Base-by-base conservation (phyloP, 1,140 invertebrate species). In the Papilio polytes region DNA sequence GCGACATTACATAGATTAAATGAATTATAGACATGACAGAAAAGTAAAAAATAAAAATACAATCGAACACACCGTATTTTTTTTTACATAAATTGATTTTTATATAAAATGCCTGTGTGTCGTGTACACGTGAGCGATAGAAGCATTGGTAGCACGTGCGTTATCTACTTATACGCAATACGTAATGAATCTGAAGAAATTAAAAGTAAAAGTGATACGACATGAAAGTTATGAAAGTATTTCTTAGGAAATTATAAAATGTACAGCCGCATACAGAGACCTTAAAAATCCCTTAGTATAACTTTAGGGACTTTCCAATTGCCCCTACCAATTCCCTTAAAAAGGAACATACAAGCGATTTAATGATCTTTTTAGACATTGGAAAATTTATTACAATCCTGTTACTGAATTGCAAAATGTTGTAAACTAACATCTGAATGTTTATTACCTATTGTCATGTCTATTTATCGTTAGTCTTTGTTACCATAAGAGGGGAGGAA, bases 401-500 rank as follows among this genome's bases (percentile, higher is more conserved):
- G 51, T 53, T 18, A 1, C 51, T n/a, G 51, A 18, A 53, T 53
- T 53, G 51, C 51, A 48, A 48, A 48, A 48, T 53, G 1, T 53
- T 53, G 12, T 10, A 48, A 48, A 48, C 1, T 53, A 18, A 18
- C 3, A 7, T 18, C 51, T n/a, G 3, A 41, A 73, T 12, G 3
- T 31, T 59, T 79, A 36, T 78, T 83, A 81, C 84, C 85, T 81
- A 83, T n/a, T 80, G 74, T 20, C 80, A 18, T 56, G 20, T 88
- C 87, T 87, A 66, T 78, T 72, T 6, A 13, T 9, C 2, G 4
- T 66, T 66, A 63, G 59, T 72, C 73, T 18, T 56, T 41, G 78
- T 41, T 78, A 48, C 77, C 53, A 76, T 81, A 86, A 89, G 89
- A 80, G 86, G 90, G 90, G 91, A 90, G 87, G 89, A 84, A 93